These are phyloP conservation scores for Drosophila takahashii DNA, from an alignment of 1,140 invertebrate genomes.

Conservation along the genomic window DNA sequence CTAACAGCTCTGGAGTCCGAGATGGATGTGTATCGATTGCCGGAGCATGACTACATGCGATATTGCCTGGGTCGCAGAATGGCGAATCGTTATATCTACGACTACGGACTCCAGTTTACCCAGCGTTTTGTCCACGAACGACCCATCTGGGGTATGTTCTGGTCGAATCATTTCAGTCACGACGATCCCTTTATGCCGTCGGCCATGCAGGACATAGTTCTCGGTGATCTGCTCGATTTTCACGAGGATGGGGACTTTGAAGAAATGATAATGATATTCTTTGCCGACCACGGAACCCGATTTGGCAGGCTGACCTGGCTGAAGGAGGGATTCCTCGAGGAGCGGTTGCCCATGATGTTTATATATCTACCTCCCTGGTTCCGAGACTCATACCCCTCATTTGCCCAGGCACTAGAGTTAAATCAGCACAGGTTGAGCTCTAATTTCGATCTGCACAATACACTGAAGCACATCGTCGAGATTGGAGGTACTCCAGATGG, in stretches of 20 bases:
- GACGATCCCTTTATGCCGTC: slow-evolving; percentile 90
- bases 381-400: slow-evolving; percentile 87
- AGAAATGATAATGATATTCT: slow-evolving; percentile 90
- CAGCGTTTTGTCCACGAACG: slow-evolving; percentile 68
- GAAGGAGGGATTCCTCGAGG: slow-evolving; percentile 92
- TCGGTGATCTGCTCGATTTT: slow-evolving; percentile 86
- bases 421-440: slow-evolving; percentile 92
- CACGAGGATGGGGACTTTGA: slow-evolving; percentile 87
- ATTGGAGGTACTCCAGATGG: slow-evolving; percentile 52
- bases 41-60: slow-evolving; percentile 9
- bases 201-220: slow-evolving; percentile 87
- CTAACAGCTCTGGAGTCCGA: slow-evolving; percentile 86
- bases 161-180: slow-evolving; percentile 91
- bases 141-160: slow-evolving; percentile 91
- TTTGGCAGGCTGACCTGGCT: slow-evolving; percentile 90
- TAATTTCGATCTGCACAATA: slow-evolving; percentile 93
- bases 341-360: slow-evolving; percentile 93
- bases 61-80: slow-evolving; percentile 87
- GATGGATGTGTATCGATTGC: slow-evolving; percentile 18
- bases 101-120: slow-evolving; percentile 86
- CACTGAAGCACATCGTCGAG: slow-evolving; percentile 85
- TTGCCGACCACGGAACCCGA: slow-evolving; percentile 96
- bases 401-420: slow-evolving; percentile 87
- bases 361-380: slow-evolving; percentile 92
- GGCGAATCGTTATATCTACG: slow-evolving; percentile 86